phyloP scores from a whole-genome alignment of 64 coral and sea anemone genomes.

The Montipora foliosa region DNA sequence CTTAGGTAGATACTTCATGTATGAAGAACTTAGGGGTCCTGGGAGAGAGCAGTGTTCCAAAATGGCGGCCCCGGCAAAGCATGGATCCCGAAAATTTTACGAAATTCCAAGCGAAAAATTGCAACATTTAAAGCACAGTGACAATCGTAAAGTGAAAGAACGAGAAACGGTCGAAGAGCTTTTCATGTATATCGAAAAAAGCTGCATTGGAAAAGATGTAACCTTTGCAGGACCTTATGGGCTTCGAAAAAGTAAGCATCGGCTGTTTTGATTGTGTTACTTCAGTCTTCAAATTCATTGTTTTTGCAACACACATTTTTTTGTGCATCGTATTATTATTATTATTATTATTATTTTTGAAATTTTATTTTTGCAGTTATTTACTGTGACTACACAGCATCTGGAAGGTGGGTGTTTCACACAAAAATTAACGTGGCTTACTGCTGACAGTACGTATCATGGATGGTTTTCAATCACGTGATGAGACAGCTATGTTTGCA shows the following conservation, averaged over 20 bases:
- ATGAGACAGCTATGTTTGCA: too few relatives aligned
- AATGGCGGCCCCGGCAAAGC: constrained; percentile 56
- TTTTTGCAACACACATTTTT: too few relatives aligned
- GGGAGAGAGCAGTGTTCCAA: too few relatives aligned
- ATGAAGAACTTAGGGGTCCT: too few relatives aligned
- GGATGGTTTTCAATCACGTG: too few relatives aligned
- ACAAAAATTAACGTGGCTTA: too few relatives aligned
- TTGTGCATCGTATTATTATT: too few relatives aligned
- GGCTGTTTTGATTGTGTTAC: too few relatives aligned
- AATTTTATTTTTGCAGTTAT: background rate
- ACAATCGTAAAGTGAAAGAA: background rate
- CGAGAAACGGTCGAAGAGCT: constrained; percentile 16
- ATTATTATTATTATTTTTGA: too few relatives aligned
- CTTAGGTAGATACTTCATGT: too few relatives aligned
- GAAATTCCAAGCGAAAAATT: constrained; percentile 48
- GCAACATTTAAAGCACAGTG: background rate
- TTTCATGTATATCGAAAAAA: constrained; percentile 50
- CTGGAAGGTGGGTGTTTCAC: constrained; percentile 73
- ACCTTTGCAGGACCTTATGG: constrained; percentile 64
- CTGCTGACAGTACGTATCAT: too few relatives aligned
- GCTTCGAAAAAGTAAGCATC: constrained; percentile 17
- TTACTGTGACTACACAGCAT: constrained; percentile 92
- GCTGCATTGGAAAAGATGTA: constrained; percentile 55
- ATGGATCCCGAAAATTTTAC: constrained; percentile 73
- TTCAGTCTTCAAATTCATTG: too few relatives aligned